Evolutionary conservation across 2,888 invertebrate genomes (phyloP).

Genomic region (Hemithea aestivaria): DNA sequence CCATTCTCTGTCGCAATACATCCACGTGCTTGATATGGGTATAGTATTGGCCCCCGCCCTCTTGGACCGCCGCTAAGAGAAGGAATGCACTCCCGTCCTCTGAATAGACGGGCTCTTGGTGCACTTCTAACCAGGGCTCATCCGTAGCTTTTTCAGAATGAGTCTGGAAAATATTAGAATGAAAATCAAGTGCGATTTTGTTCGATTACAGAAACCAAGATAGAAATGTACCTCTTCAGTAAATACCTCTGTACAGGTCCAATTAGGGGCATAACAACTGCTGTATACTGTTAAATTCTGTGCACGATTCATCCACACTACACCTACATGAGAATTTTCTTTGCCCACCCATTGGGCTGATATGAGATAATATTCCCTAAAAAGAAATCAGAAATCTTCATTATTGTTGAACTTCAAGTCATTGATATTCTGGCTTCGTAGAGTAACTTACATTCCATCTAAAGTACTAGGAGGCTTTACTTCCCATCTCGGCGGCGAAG

Average conservation of each 20-base stretch:
- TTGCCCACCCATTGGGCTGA: slow-evolving; percentile 94
- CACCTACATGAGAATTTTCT: slow-evolving; percentile 87
- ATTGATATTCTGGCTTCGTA: neutral
- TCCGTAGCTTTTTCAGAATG: slow-evolving; percentile 91
- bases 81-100: slow-evolving; percentile 91
- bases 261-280: slow-evolving; percentile 89
- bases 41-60: slow-evolving; percentile 90
- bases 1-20: slow-evolving; percentile 88
- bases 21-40: slow-evolving; percentile 94
- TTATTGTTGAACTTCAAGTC: neutral
- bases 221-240: slow-evolving; percentile 17
- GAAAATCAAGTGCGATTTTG: slow-evolving; percentile 12
- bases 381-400: slow-evolving; percentile 23
- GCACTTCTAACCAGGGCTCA: slow-evolving; percentile 91
- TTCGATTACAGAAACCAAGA: slow-evolving; percentile 4
- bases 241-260: slow-evolving; percentile 90
- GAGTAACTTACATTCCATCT: slow-evolving; percentile 88
- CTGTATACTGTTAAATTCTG: slow-evolving; percentile 95
- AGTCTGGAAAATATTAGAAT: slow-evolving; percentile 69
- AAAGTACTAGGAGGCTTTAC: slow-evolving; percentile 87
- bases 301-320: slow-evolving; percentile 95
- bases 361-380: slow-evolving; percentile 94
- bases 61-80: slow-evolving; percentile 89
- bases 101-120: slow-evolving; percentile 90
- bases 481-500: slow-evolving; percentile 81